A percentile compares a stretch with the other conserved stretches of the same genome.
Conservation (phyloP, 2,113 vertebrate species). For the Sinocyclocheilus anshuiensis region DNA sequence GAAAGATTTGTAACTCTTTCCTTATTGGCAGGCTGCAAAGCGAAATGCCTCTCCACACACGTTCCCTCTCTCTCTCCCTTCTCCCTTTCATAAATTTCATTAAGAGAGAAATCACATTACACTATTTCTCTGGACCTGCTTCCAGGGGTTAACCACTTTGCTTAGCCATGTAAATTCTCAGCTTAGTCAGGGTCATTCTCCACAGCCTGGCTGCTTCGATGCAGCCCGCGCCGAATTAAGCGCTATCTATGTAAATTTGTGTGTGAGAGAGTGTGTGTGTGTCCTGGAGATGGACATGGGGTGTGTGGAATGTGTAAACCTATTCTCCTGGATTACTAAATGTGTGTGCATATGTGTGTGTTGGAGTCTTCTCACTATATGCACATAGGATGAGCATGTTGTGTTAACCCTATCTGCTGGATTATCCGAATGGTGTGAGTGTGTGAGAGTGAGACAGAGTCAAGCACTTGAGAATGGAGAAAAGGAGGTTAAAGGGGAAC, state of each 20-base stretch:
- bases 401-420: conserved; percentile 57
- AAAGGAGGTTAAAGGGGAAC: conserved; percentile 49
- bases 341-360: conserved; percentile 45
- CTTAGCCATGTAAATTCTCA: conserved; percentile 82
- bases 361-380: conserved; percentile 38
- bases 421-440: conserved; percentile 53
- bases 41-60: conserved; percentile 35
- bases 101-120: conserved; percentile 79
- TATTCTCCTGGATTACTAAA: conserved; percentile 65
- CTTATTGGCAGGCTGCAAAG: conserved; percentile 35
- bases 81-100: conserved; percentile 77
- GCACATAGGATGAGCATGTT: conserved; percentile 52
- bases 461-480: conserved; percentile 23
- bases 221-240: conserved; percentile 60
- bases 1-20: conserved; percentile 34
- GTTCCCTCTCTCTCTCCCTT: conserved; percentile 38
- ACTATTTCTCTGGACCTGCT: conserved; percentile 68
- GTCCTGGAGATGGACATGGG: conserved; percentile 51
- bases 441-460: conserved; percentile 36
- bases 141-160: conserved; percentile 80
- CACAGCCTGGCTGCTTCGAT: conserved; percentile 57
- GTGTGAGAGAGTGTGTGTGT: conserved; percentile 47
- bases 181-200: conserved; percentile 80
- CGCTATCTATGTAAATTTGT: conserved; percentile 69
- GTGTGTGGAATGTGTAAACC: conserved; percentile 67